A percentile compares a stretch with the other conserved stretches of the same genome.
Conservation (phyloP, 2,888 invertebrate genomes). For the Athalia cordata region DNA sequence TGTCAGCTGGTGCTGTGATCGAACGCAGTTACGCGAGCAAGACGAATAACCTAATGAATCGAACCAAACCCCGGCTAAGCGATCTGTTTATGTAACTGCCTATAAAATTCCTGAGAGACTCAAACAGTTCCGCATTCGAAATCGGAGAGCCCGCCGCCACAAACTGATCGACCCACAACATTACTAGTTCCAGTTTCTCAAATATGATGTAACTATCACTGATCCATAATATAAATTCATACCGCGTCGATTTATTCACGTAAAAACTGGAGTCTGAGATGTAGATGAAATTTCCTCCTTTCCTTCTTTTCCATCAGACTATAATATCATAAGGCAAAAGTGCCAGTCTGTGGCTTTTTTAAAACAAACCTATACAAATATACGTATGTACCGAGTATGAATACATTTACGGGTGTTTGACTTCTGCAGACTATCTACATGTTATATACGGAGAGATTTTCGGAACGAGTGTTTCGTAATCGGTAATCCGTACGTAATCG, state of each 20-base stretch:
- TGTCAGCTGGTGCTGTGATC: not conserved
- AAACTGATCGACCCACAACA: not conserved
- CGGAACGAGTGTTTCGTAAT: not conserved
- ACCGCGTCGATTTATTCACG: slow-evolving; percentile 2
- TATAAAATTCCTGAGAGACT: slow-evolving; percentile 12
- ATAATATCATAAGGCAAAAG: too few relatives aligned
- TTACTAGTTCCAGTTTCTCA: slow-evolving; percentile 29
- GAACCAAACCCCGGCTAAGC: not conserved
- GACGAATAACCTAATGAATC: not conserved
- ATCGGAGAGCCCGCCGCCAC: slow-evolving; percentile 26
- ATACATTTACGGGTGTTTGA: slow-evolving; percentile 2
- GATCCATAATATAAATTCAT: slow-evolving; percentile 22
- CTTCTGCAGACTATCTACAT: not conserved
- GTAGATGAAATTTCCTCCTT: slow-evolving; percentile 19
- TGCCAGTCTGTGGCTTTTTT: not conserved
- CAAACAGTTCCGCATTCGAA: slow-evolving; percentile 33
- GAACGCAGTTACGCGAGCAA: slow-evolving; percentile 36
- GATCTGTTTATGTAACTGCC: slow-evolving; percentile 29
- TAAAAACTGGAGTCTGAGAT: slow-evolving; percentile 1
- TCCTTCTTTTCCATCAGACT: not conserved
- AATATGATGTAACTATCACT: slow-evolving; percentile 11
- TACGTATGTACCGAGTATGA: not conserved
- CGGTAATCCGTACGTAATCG: slow-evolving; percentile 1
- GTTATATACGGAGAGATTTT: slow-evolving; percentile 7
- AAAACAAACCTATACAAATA: not conserved